A percentile compares a stretch with the other conserved stretches of the same genome.
Evolutionary conservation across 2,797 vertebrate species (phyloP).

Genomic region (Pangasius mekongensis): DNA sequence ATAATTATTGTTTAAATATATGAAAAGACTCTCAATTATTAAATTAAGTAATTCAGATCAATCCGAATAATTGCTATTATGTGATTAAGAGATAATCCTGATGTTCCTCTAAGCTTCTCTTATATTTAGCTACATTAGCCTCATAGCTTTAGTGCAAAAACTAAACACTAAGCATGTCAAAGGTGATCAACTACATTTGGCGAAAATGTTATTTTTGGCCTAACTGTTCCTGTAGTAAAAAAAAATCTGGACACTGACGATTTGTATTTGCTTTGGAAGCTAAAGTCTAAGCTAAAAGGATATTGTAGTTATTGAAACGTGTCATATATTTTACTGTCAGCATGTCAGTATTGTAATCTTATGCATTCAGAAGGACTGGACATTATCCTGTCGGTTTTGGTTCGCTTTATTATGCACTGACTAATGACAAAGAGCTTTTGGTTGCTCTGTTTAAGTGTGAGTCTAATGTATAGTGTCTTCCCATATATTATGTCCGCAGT

Average conservation of each 20-base stretch:
- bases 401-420: background rate
- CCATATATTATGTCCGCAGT: background rate
- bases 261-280: background rate
- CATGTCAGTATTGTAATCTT: background rate
- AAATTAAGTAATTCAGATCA: background rate
- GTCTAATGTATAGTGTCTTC: no score
- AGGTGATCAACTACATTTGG: background rate
- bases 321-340: background rate
- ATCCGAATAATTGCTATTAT: background rate
- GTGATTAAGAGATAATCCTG: background rate
- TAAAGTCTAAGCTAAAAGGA: background rate
- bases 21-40: background rate
- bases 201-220: background rate
- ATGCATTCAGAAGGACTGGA: background rate
- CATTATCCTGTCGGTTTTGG: background rate
- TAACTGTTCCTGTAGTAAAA: background rate
- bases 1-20: background rate
- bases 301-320: background rate
- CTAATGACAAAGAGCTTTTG: background rate
- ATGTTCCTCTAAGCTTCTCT: background rate
- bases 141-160: background rate
- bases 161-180: background rate
- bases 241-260: background rate
- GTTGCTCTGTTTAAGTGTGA: background rate
- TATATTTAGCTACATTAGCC: background rate